Percentiles rank a stretch among this genome's conserved stretches.
Evolutionary conservation across 2,797 vertebrate species (phyloP).

Genomic region (Uromys caudimaculatus): DNA sequence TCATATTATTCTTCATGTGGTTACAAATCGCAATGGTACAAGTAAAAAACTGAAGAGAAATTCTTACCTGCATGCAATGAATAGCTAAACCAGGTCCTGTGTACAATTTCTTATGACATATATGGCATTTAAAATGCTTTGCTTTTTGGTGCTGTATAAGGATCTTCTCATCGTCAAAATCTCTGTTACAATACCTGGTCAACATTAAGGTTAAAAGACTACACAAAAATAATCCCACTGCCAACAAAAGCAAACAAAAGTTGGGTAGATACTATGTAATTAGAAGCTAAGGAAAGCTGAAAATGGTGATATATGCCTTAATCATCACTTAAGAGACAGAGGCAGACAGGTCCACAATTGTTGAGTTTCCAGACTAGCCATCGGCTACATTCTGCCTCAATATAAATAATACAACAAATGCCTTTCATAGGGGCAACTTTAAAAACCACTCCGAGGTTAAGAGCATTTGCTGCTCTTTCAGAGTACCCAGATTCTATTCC

Average conservation of each 20-base stretch:
- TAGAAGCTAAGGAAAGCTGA: background rate
- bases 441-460: background rate
- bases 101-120: slow-evolving; percentile 99
- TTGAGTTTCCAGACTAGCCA: background rate
- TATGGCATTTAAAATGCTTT: slow-evolving; percentile 99
- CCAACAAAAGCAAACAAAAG: background rate
- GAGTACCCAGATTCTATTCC: background rate
- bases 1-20: background rate
- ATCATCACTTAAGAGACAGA: background rate
- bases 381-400: background rate
- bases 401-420: background rate
- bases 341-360: too few relatives aligned
- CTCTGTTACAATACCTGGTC: slow-evolving; percentile 97
- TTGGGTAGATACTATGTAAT: background rate
- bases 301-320: background rate
- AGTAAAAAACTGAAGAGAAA: background rate
- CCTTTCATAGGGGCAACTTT: background rate
- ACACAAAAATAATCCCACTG: background rate
- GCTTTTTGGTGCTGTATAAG: slow-evolving; percentile 99
- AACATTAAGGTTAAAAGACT: slow-evolving; percentile 79
- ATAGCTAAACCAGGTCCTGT: slow-evolving; percentile 98
- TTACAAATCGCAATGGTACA: background rate
- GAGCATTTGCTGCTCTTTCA: background rate
- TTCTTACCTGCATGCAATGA: slow-evolving; percentile 98
- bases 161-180: slow-evolving; percentile 99